Conservation (phyloP, 2,797 vertebrate genomes). For the Enteromius paludinosus region DNA sequence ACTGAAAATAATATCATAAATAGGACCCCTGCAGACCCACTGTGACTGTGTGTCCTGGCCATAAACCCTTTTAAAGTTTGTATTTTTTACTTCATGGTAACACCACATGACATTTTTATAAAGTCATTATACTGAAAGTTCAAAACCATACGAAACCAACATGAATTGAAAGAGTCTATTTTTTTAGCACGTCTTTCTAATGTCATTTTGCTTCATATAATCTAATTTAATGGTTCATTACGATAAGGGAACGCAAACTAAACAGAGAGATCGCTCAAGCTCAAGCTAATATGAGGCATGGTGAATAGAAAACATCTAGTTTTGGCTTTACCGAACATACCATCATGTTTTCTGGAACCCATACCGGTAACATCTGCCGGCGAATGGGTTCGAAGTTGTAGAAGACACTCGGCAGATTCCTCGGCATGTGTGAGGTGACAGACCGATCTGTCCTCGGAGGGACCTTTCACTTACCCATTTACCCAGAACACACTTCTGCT, state of each 20-base stretch:
- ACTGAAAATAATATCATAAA: neutral
- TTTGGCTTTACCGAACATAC: constrained; percentile 39
- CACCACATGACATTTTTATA: neutral
- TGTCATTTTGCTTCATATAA: neutral
- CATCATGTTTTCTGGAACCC: constrained; percentile 57
- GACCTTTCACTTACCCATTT: constrained; percentile 81
- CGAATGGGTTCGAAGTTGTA: constrained; percentile 83
- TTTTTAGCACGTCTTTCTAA: neutral
- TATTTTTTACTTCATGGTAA: neutral
- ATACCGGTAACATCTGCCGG: constrained; percentile 89
- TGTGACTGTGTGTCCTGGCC: neutral
- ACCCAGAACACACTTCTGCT: constrained; percentile 84
- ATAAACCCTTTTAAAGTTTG: neutral
- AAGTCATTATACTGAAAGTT: neutral
- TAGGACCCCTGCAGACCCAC: neutral
- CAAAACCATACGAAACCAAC: neutral
- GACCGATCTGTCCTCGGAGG: constrained; percentile 77
- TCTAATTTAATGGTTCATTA: neutral
- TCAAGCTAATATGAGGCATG: neutral
- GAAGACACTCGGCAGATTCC: constrained; percentile 79
- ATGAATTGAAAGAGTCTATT: neutral
- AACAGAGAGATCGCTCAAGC: neutral
- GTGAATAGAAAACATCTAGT: constrained; percentile 13
- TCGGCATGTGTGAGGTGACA: constrained; percentile 83
- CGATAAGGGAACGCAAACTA: neutral